Conservation (phyloP, 2,888 invertebrate species). For the Vesta saturnalis region DNA sequence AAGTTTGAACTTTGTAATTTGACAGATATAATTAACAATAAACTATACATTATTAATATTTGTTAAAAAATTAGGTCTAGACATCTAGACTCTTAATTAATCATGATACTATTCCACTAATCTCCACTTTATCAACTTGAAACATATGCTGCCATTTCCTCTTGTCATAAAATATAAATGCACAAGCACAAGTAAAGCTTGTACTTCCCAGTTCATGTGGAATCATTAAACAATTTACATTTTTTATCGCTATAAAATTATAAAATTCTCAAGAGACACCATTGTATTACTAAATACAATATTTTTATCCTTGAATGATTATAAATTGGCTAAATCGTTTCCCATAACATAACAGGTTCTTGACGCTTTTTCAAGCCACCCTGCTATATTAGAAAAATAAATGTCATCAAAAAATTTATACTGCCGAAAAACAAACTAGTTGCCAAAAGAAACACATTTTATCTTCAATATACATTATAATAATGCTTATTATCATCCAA, state of each 20-base stretch:
- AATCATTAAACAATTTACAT: neutral
- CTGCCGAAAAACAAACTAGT: slow-evolving; percentile 7
- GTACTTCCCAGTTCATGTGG: neutral
- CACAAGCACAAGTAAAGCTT: neutral
- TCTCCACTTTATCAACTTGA: slow-evolving; percentile 21
- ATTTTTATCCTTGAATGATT: slow-evolving; percentile 1
- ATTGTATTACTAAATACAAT: too few relatives aligned
- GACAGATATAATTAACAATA: neutral
- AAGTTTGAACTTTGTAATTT: neutral
- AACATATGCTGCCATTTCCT: slow-evolving; percentile 25
- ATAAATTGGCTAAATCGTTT: slow-evolving; percentile 15
- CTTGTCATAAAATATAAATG: slow-evolving; percentile 15
- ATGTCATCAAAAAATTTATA: slow-evolving; percentile 12
- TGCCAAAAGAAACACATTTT: neutral
- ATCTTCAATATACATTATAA: slow-evolving; percentile 6
- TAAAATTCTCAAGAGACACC: too few relatives aligned
- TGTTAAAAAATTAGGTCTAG: slow-evolving; percentile 15
- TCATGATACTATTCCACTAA: slow-evolving; percentile 23
- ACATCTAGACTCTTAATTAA: slow-evolving; percentile 17
- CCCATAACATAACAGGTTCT: slow-evolving; percentile 32
- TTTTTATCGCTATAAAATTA: too few relatives aligned
- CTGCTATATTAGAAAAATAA: too few relatives aligned
- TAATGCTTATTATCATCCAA: slow-evolving; percentile 13
- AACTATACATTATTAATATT: neutral
- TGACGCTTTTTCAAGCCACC: neutral